Evolutionary conservation across 2,797 vertebrate species (phyloP), one percentile per base, ranked within the genome.

Genomic region (Sebastes kiyomatsui): DNA sequence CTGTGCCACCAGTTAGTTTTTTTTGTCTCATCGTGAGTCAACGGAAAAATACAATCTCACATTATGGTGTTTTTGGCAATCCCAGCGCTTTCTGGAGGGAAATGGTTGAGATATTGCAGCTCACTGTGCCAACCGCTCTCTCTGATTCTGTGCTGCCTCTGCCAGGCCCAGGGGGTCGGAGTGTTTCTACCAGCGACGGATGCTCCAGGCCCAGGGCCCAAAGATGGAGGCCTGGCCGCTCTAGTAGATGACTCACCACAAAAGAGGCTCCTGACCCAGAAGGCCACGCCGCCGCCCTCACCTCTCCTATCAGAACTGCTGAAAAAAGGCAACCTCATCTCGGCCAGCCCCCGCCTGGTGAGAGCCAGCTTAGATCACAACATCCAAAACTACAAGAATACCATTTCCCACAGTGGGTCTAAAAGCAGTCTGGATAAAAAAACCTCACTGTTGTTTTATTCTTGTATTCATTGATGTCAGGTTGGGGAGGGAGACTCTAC

Each of bases 291-390:
- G 23, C 98, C 98, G 54, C 98, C 98, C 68, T 99, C 98, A 85
- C 98, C 98, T 88, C 97, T 99, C 90, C 96, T 99, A 86, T 99
- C 98, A 89, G 98, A 99, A 92, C 96, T 99, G 92, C 96, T 99
- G 95, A 99, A 99, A 95, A 99, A 99, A 93, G 96, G 97, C 93
- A 99, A 96, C 96, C 96, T 99, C 85, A 96, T 99, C 91, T 97
- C 98, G 68, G 97, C 97, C 93, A 99, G 97, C 96, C 97, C 98
- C 8, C 93, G 94, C 67, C 77, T 95, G 94, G 96, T 96, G 69
- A 93, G 87, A 60, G 14, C 12, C 61, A 28, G 5, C 27, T 14
- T 68, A 7, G 4, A 23, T 71, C 49, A 6, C 2, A 8, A 38
- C 25, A 38, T 30, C 22, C 2, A 54, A 61, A 66, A 25, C 55